Percentiles rank a stretch among this genome's conserved stretches.
Conservation (phyloP, 1,140 invertebrate species). For the Phenacoccus solenopsis region DNA sequence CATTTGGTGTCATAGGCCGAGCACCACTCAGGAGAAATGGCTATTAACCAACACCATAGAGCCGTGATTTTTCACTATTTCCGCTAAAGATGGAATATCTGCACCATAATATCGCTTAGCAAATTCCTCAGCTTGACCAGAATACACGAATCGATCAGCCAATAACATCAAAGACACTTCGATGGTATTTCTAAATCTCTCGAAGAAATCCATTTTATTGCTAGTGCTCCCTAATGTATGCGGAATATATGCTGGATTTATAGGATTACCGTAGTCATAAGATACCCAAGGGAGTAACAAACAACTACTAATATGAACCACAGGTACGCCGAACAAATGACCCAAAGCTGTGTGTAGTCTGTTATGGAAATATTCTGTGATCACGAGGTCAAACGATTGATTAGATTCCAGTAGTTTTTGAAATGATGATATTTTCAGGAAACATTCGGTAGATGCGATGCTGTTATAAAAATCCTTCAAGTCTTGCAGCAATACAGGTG, state of each 20-base stretch:
- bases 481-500: too few species aligned
- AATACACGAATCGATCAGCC: too few species aligned
- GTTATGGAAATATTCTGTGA: neutral
- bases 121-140: neutral
- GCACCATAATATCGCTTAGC: neutral
- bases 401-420: neutral
- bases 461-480: too few species aligned
- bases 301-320: slow-evolving; percentile 42
- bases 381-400: neutral
- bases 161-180: too few species aligned
- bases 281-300: slow-evolving; percentile 45
- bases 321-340: slow-evolving; percentile 34
- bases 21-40: slow-evolving; percentile 20
- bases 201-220: slow-evolving; percentile 12
- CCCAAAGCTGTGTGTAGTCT: slow-evolving; percentile 24
- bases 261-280: slow-evolving; percentile 28
- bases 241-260: slow-evolving; percentile 23
- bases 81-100: neutral
- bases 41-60: neutral
- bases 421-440: neutral
- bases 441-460: neutral
- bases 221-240: slow-evolving; percentile 5
- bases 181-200: slow-evolving; percentile 22
- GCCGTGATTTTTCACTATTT: neutral
- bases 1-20: slow-evolving; percentile 26